phyloP scores from a whole-genome alignment of 2,888 invertebrate species.

The Agrochola circellaris region DNA sequence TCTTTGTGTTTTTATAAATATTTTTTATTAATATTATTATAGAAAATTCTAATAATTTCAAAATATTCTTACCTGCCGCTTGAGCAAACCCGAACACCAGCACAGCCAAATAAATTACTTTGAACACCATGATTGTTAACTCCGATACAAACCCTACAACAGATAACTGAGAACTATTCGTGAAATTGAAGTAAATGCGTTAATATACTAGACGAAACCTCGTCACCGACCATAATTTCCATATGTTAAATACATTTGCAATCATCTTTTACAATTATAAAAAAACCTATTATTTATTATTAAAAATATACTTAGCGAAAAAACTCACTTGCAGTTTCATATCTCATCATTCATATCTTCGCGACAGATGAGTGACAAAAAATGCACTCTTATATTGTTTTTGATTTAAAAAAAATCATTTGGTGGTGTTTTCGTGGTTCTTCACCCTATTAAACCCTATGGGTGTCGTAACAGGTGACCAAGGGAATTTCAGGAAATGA shows the following conservation, averaged over 20 bases:
- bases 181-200: constrained; percentile 35
- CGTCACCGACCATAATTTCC: constrained; percentile 31
- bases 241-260: constrained; percentile 29
- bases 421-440: neutral
- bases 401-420: no score
- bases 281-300: neutral
- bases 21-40: neutral
- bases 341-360: neutral
- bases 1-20: no score
- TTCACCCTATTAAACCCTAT: no score
- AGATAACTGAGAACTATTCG: constrained; percentile 27
- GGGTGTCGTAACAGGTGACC: no score
- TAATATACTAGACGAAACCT: constrained; percentile 53
- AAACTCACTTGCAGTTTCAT: neutral
- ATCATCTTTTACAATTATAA: constrained; percentile 2
- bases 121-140: constrained; percentile 42
- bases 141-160: constrained; percentile 14
- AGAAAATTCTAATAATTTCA: neutral
- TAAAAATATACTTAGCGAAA: neutral
- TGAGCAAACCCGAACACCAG: constrained; percentile 39
- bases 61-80: constrained; percentile 42
- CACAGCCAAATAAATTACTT: constrained; percentile 34
- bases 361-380: no score
- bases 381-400: no score
- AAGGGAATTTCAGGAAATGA: no score